Percentiles rank a stretch among this genome's conserved stretches.
phyloP scores from a whole-genome alignment of 2,797 vertebrate genomes.

The Sylvia borin region DNA sequence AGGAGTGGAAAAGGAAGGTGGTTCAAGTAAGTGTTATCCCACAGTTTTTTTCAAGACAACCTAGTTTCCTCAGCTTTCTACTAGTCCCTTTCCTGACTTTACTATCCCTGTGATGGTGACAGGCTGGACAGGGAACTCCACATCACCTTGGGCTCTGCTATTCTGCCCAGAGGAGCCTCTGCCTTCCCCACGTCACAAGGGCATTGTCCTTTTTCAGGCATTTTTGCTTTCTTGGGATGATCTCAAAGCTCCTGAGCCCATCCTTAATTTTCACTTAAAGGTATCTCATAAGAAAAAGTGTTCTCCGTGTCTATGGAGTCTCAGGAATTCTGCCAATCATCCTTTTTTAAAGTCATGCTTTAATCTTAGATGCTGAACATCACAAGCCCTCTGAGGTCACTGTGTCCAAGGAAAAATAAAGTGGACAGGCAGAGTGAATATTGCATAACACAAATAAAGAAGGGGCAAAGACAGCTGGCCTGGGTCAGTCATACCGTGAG shows the following conservation, averaged over 20 bases:
- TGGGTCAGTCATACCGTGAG: slow-evolving; percentile 79
- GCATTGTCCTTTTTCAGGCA: not conserved
- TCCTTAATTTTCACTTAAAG: not conserved
- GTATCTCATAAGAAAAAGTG: not conserved
- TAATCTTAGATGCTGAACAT: not conserved
- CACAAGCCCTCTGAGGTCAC: not conserved
- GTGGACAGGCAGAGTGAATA: not conserved
- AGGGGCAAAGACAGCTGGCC: not conserved
- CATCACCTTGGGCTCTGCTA: not conserved
- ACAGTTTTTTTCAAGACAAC: not conserved
- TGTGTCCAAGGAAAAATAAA: not conserved
- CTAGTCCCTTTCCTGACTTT: not conserved
- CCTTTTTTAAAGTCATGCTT: not conserved
- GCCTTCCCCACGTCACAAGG: not conserved
- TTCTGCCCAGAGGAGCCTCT: not conserved
- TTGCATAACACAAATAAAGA: not conserved
- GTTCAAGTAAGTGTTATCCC: not conserved
- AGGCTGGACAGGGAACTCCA: not conserved
- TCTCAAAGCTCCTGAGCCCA: not conserved
- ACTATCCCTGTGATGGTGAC: not conserved
- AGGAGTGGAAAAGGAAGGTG: not conserved
- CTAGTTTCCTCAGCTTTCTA: not conserved
- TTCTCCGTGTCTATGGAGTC: not conserved
- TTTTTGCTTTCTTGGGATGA: not conserved
- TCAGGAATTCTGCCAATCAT: not conserved